Evolutionary conservation across 2,888 invertebrate genomes (phyloP).

Genomic region (Melanostoma mellinum): DNA sequence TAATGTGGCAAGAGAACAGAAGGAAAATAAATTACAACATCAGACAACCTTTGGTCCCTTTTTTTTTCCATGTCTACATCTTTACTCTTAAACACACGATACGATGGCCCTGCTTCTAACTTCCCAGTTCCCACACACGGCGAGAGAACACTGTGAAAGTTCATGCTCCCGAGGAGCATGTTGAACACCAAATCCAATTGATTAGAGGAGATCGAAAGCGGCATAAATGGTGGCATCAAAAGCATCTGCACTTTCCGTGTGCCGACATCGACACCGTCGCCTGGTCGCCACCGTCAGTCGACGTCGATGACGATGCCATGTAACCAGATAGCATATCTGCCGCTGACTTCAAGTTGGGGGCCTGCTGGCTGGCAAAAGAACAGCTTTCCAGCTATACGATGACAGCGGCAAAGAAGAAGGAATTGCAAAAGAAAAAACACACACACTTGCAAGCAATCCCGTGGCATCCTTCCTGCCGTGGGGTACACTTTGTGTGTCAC

Average conservation of each 20-base stretch:
- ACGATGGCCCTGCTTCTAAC: not conserved
- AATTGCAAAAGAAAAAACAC: slow-evolving; percentile 10
- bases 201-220: slow-evolving; percentile 67
- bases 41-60: slow-evolving; percentile 56
- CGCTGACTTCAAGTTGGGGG: slow-evolving; percentile 16
- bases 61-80: slow-evolving; percentile 40
- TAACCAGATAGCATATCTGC: slow-evolving; percentile 64
- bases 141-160: slow-evolving; percentile 39
- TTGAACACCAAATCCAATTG: slow-evolving; percentile 70
- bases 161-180: slow-evolving; percentile 71
- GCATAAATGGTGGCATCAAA: slow-evolving; percentile 50
- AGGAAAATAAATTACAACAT: slow-evolving; percentile 59
- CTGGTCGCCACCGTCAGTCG: slow-evolving; percentile 2
- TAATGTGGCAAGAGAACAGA: slow-evolving; percentile 56
- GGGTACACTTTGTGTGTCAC: slow-evolving; percentile 54
- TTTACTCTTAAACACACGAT: slow-evolving; percentile 10
- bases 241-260: slow-evolving; percentile 58
- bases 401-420: slow-evolving; percentile 34
- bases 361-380: slow-evolving; percentile 46
- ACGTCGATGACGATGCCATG: slow-evolving; percentile 52
- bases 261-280: slow-evolving; percentile 41
- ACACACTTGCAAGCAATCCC: slow-evolving; percentile 1
- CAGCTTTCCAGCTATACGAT: slow-evolving; percentile 38
- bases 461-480: slow-evolving; percentile 45
- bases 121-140: slow-evolving; percentile 9